Conservation (phyloP, 2,113 vertebrate species). For the human region GRCh38 chr9:101182001-101182500, state of each 20-base stretch:
- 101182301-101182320: background rate
- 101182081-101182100: background rate
- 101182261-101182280: background rate
- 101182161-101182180: background rate
- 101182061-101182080: background rate
- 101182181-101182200: background rate
- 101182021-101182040: too few relatives aligned
- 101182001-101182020: too few relatives aligned
- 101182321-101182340: background rate
- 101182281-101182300: background rate
- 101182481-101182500: background rate
- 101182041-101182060: background rate
- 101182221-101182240: background rate
- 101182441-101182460: background rate
- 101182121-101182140: background rate
- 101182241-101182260: background rate
- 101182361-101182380: background rate
- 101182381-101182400: background rate
- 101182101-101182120: background rate
- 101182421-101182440: background rate
- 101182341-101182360: background rate
- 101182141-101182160: background rate
- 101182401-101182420: background rate
- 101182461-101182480: background rate
- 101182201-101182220: background rate